A percentile compares a stretch with the other conserved stretches of the same genome.
Conservation (phyloP, 2,888 invertebrate species). For the Tridacna gigas region DNA sequence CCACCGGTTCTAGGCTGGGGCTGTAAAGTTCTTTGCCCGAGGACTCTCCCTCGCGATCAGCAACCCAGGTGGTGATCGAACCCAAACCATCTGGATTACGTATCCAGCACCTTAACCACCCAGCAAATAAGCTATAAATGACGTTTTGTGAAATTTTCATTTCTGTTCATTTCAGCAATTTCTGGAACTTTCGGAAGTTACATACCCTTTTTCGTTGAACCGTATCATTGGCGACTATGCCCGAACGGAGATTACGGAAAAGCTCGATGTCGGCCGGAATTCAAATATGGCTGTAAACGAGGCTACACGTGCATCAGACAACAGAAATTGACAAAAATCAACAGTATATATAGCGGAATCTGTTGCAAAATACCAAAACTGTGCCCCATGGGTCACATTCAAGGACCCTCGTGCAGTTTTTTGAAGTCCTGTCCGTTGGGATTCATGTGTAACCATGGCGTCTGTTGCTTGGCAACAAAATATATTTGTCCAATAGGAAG, state of each 20-base stretch:
- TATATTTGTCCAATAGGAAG: slow-evolving; percentile 3
- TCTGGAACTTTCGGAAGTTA: slow-evolving; percentile 41
- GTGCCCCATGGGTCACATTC: slow-evolving; percentile 38
- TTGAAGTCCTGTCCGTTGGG: slow-evolving; percentile 35
- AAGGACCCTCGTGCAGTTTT: slow-evolving; percentile 40
- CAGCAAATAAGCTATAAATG: not conserved
- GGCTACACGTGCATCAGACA: slow-evolving; percentile 46
- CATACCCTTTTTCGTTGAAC: slow-evolving; percentile 15
- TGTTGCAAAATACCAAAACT: slow-evolving; percentile 38
- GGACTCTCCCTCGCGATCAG: too few species aligned
- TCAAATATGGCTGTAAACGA: slow-evolving; percentile 37
- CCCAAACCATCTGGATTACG: too few species aligned
- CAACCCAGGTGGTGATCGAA: too few species aligned
- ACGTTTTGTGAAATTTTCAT: not conserved
- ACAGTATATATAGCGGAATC: slow-evolving; percentile 41
- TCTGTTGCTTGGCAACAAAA: slow-evolving; percentile 40
- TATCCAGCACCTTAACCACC: too few species aligned
- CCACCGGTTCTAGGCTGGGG: too few species aligned
- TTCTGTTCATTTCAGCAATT: slow-evolving; percentile 35
- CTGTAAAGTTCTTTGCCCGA: too few species aligned
- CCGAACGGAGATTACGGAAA: slow-evolving; percentile 49
- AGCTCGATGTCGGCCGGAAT: slow-evolving; percentile 45
- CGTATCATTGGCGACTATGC: slow-evolving; percentile 25
- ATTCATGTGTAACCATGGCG: slow-evolving; percentile 40
- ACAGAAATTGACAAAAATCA: slow-evolving; percentile 18